phyloP scores from a whole-genome alignment of 2,797 vertebrate species.

The Anolis apletophallus region DNA sequence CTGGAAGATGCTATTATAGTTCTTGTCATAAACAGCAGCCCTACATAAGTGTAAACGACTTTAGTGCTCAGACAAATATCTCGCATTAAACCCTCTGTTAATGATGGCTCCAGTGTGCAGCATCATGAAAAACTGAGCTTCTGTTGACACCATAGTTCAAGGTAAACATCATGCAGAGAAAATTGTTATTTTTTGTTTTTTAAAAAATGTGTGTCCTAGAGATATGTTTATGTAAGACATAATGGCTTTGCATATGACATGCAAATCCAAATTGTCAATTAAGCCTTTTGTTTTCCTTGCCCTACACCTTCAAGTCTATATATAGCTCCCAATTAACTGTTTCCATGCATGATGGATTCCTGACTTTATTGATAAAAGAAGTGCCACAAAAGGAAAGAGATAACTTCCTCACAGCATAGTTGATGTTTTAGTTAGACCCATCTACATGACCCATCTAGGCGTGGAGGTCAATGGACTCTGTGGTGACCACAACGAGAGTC shows the following conservation, averaged over 20 bases:
- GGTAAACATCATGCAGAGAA: slow-evolving; percentile 17
- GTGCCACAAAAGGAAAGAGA: background rate
- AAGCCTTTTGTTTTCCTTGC: background rate
- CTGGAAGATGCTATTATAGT: slow-evolving; percentile 79
- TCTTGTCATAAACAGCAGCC: slow-evolving; percentile 73
- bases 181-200: background rate
- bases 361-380: slow-evolving; percentile 4
- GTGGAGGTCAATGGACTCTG: too few species aligned
- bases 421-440: background rate
- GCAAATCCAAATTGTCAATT: background rate
- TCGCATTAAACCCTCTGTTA: slow-evolving; percentile 63
- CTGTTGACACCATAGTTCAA: slow-evolving; percentile 23
- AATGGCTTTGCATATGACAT: background rate
- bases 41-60: slow-evolving; percentile 57
- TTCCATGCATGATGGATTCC: background rate
- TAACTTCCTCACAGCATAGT: background rate
- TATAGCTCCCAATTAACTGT: background rate
- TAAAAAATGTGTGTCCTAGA: background rate
- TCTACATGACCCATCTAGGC: too few species aligned
- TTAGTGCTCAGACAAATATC: slow-evolving; percentile 66
- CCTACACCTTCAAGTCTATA: background rate
- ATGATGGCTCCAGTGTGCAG: slow-evolving; percentile 51
- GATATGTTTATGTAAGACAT: slow-evolving; percentile 20
- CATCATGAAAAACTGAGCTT: slow-evolving; percentile 31
- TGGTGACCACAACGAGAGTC: too few species aligned